Conservation (phyloP, 1,140 invertebrate species). For the Cotesia glomerata region DNA sequence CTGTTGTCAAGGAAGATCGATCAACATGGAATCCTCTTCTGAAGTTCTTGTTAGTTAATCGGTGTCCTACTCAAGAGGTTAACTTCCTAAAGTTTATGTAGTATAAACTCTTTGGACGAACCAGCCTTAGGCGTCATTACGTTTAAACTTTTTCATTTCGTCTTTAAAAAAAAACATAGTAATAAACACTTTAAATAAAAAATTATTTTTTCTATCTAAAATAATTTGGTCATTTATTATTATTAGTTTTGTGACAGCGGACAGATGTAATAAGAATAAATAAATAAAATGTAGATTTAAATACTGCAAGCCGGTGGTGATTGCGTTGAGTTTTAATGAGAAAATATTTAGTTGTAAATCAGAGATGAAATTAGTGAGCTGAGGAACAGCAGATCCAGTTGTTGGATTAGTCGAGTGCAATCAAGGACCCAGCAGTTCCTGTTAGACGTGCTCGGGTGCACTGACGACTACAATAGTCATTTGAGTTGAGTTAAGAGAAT, state of each 20-base stretch:
- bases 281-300: background rate
- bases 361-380: background rate
- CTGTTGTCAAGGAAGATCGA: conserved; percentile 1
- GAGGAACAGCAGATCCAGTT: background rate
- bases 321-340: conserved; percentile 1
- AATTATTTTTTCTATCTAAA: background rate
- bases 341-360: conserved; percentile 8
- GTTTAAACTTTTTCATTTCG: too few species aligned
- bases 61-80: background rate
- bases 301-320: background rate
- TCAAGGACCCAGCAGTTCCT: conserved; percentile 7
- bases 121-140: too few species aligned
- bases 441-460: conserved; percentile 1
- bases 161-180: background rate
- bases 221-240: conserved; percentile 1
- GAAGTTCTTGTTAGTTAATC: background rate
- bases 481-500: background rate
- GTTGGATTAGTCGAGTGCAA: background rate
- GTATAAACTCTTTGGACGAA: background rate
- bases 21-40: background rate
- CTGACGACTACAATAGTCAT: background rate
- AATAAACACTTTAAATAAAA: background rate
- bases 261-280: background rate
- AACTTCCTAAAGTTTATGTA: background rate
- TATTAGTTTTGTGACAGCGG: background rate